Evolutionary conservation across 2,888 invertebrate species (phyloP).

Genomic region (Loripinus fragilis): DNA sequence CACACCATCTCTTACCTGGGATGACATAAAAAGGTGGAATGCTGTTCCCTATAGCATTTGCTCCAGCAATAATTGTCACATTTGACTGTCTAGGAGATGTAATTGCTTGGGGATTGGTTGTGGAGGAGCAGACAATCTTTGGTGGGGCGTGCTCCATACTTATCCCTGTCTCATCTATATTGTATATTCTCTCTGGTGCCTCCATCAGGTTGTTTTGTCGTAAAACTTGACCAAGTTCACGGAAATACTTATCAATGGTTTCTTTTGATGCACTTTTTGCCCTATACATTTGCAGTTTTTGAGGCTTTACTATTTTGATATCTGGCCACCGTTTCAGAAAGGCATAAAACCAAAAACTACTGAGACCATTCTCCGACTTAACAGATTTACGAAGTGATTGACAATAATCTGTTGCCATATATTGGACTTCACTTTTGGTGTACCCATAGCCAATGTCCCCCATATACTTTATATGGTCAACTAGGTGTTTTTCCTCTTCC

Average conservation of each 20-base stretch:
- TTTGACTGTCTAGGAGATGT: conserved; percentile 32
- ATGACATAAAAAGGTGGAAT: conserved; percentile 43
- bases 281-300: conserved; percentile 26
- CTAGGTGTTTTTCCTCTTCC: no score
- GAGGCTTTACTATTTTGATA: conserved; percentile 21
- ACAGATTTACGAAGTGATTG: no score
- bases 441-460: no score
- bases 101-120: conserved; percentile 22
- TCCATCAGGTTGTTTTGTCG: conserved; percentile 2
- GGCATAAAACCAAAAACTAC: conserved; percentile 20
- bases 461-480: no score
- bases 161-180: conserved; percentile 31
- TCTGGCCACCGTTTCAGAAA: conserved; percentile 34
- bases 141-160: conserved; percentile 27
- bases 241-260: conserved; percentile 21
- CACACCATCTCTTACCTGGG: conserved; percentile 27
- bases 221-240: conserved; percentile 1
- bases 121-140: conserved; percentile 22
- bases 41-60: conserved; percentile 33
- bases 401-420: no score
- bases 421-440: no score
- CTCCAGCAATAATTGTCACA: conserved; percentile 36
- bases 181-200: conserved; percentile 39
- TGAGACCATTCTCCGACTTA: conserved; percentile 2
- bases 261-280: conserved; percentile 30